These are phyloP conservation scores for Lysandra bellargus DNA, from an alignment of 2,888 invertebrate species.

Conservation along the genomic window DNA sequence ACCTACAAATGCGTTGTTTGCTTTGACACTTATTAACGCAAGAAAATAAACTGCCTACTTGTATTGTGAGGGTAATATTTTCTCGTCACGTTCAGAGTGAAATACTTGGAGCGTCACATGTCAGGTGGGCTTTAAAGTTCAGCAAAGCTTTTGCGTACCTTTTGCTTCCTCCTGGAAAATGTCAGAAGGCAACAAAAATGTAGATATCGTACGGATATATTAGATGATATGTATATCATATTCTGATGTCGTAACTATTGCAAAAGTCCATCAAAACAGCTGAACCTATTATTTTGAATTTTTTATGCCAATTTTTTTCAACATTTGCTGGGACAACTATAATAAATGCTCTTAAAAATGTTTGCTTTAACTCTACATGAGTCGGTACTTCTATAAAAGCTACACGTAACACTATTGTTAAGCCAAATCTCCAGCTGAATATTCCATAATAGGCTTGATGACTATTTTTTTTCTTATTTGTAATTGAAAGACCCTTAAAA, in stretches of 20 bases:
- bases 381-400: not conserved
- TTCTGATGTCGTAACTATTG: no score
- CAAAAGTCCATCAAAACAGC: no score
- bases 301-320: no score
- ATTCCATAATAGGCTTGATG: not conserved
- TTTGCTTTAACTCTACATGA: not conserved
- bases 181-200: not conserved
- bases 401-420: not conserved
- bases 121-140: not conserved
- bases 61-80: conserved; percentile 10
- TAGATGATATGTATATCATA: no score
- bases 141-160: not conserved
- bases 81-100: not conserved
- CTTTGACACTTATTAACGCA: not conserved
- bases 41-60: not conserved
- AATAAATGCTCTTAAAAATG: no score
- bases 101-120: not conserved
- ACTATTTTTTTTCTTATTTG: no score
- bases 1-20: not conserved
- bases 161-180: not conserved
- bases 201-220: no score
- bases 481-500: no score
- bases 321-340: no score
- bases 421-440: not conserved
- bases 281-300: no score